A percentile compares a stretch with the other conserved stretches of the same genome.
phyloP scores from a whole-genome alignment of 1,140 invertebrate genomes.

The Scaptomyza graminum region DNA sequence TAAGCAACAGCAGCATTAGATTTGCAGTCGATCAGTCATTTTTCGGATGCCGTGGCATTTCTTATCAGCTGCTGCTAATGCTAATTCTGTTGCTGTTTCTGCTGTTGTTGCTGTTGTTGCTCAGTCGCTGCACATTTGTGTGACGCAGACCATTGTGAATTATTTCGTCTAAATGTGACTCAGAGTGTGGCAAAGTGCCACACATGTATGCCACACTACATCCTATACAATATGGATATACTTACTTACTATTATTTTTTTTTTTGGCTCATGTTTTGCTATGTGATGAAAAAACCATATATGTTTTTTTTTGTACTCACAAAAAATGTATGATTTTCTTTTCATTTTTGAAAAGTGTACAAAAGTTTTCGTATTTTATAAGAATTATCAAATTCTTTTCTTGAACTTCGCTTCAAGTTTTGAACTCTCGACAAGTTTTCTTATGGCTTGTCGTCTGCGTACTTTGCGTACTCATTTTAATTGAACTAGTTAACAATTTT shows the following conservation, averaged over 20 bases:
- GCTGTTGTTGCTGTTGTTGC: background rate
- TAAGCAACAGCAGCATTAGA: background rate
- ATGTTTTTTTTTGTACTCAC: background rate
- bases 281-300: too few species aligned
- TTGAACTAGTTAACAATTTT: background rate
- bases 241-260: too few species aligned
- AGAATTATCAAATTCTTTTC: too few species aligned
- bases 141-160: background rate
- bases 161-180: background rate
- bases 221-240: background rate
- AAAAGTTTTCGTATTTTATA: too few species aligned
- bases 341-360: too few species aligned
- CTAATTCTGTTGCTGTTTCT: too few species aligned
- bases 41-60: background rate
- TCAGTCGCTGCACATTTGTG: background rate
- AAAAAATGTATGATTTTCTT: background rate
- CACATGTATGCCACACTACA: background rate
- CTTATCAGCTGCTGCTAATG: background rate
- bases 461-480: background rate
- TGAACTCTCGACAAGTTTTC: background rate
- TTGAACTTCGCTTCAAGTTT: background rate
- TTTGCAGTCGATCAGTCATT: slow-evolving; percentile 22
- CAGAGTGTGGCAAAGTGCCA: background rate
- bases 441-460: background rate
- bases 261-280: too few species aligned